Evolutionary conservation across 2,797 vertebrate genomes (phyloP).

Genomic region (Pelodytes ibericus): DNA sequence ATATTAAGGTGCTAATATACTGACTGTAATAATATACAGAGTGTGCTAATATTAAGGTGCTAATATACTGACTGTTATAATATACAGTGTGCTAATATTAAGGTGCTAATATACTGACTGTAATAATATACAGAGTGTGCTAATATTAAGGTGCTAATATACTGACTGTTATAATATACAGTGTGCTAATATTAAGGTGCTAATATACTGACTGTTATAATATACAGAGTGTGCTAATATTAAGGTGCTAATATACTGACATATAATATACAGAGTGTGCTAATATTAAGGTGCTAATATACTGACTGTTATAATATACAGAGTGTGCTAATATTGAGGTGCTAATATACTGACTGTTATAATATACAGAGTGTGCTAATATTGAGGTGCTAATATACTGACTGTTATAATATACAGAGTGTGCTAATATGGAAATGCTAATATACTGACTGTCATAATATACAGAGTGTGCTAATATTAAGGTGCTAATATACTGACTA

Average conservation of each 20-base stretch:
- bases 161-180: background rate
- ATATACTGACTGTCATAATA: background rate
- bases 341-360: background rate
- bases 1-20: too few species aligned
- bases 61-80: background rate
- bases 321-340: too few species aligned
- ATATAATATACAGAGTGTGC: background rate
- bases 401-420: background rate
- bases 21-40: background rate
- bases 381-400: background rate
- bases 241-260: too few species aligned
- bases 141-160: background rate
- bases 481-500: background rate
- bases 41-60: background rate
- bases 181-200: background rate
- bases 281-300: background rate
- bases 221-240: background rate
- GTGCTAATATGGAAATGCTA: too few species aligned
- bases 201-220: background rate
- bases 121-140: background rate
- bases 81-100: background rate
- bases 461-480: background rate
- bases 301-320: background rate
- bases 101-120: background rate
- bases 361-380: background rate